Evolutionary conservation across 1,140 invertebrate species (phyloP).

Genomic region (Phymastichus coffea): DNA sequence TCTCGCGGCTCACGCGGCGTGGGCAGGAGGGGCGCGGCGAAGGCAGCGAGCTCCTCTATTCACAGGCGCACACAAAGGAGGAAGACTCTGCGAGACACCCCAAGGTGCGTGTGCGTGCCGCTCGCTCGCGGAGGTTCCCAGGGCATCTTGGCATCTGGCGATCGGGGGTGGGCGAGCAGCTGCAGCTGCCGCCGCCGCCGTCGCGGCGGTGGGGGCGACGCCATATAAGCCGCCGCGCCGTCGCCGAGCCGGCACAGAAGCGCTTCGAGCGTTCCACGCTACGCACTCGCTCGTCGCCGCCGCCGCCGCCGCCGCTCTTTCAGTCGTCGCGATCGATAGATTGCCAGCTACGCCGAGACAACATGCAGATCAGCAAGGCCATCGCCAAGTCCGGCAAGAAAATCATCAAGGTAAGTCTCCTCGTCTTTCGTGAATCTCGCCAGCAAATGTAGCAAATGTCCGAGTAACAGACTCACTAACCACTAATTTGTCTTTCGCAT

Average conservation of each 20-base stretch:
- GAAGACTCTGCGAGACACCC: conserved; percentile 12
- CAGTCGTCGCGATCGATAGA: background rate
- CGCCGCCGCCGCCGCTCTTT: no score
- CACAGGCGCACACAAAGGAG: no score
- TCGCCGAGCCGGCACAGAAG: background rate
- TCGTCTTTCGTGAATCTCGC: no score
- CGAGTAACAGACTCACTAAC: no score
- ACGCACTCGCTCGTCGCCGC: no score
- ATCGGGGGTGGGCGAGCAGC: background rate
- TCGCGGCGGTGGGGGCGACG: background rate
- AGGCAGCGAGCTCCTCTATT: no score
- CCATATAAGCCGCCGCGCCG: conserved; percentile 2
- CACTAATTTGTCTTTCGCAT: background rate
- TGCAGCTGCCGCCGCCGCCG: background rate
- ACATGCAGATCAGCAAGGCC: conserved; percentile 40
- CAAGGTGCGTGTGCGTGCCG: conserved; percentile 27
- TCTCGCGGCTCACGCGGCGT: no score
- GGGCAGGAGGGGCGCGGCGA: background rate
- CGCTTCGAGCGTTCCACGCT: no score
- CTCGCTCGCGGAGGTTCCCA: conserved; percentile 17
- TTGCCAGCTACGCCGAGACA: background rate
- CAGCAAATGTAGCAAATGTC: no score
- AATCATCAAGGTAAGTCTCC: conserved; percentile 46
- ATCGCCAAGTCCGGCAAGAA: conserved; percentile 49
- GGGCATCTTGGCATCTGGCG: conserved; percentile 15